Evolutionary conservation across 2,888 invertebrate species (phyloP), one percentile per base, ranked within the genome.

Genomic region (Lissocephala sabroskyi): DNA sequence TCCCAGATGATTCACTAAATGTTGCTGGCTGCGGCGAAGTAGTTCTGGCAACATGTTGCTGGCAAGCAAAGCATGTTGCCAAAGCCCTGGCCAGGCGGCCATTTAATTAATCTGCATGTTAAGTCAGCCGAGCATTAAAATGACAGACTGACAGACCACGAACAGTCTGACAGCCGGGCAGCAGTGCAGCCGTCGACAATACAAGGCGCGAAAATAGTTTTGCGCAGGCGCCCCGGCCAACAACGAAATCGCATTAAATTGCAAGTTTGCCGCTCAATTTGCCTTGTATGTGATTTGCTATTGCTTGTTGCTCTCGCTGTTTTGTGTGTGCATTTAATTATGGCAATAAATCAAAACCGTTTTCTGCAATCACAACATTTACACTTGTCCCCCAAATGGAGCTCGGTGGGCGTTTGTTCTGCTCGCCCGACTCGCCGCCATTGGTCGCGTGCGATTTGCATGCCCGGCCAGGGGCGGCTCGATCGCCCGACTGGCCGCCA

Each of bases 341-440:
- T 51, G 37, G 59, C 42, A 57, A 79, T 80, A 77, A 80, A 79
- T 80, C 79, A 78, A 62, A 58, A 46, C 30, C 13, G 40, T 40
- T 54, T 62, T 58, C 57, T 56, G 59, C 65, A 65, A 73, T 78
- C 80, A 77, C 59, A 80, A 78, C 73, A 80, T 79, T 79, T 78
- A 58, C 70, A 65, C 57, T 65, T 58, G 58, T 50, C 45, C 49
- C 62, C 46, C 59, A 52, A 49, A 43, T 40, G 47, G n/a, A n/a
- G n/a, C n/a, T n/a, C n/a, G n/a, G n/a, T n/a, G n/a, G n/a, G n/a
- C n/a, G n/a, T n/a, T n/a, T n/a, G n/a, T n/a, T n/a, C n/a, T n/a
- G n/a, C n/a, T n/a, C n/a, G n/a, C n/a, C n/a, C n/a, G n/a, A n/a
- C n/a, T n/a, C n/a, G n/a, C n/a, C n/a, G n/a, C n/a, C n/a, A n/a